These are phyloP conservation scores for Phocides pigmalion DNA, from an alignment of 1,140 invertebrate species.

Conservation along the genomic window DNA sequence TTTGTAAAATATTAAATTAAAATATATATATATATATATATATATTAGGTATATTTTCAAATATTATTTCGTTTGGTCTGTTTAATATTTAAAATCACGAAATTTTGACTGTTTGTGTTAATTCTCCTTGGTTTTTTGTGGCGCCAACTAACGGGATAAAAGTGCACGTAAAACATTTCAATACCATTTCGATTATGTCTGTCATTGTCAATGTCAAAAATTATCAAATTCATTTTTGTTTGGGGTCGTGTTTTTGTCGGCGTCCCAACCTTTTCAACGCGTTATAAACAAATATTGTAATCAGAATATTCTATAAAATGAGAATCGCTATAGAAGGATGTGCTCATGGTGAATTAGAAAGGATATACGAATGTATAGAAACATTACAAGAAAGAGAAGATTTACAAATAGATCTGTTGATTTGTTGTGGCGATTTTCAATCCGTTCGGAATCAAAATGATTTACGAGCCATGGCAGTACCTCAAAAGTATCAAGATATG, in stretches of 20 bases:
- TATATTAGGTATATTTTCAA: too few species aligned
- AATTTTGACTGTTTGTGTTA: too few species aligned
- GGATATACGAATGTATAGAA: conserved; percentile 94
- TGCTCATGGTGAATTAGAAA: conserved; percentile 98
- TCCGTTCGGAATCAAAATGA: conserved; percentile 91
- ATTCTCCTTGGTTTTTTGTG: too few species aligned
- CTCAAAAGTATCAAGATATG: conserved; percentile 95
- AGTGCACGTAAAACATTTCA: too few species aligned
- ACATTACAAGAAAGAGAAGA: conserved; percentile 88
- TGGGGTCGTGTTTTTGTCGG: neutral
- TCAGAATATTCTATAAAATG: conserved; percentile 85
- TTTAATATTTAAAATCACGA: too few species aligned
- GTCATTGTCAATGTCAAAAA: too few species aligned
- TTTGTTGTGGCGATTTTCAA: conserved; percentile 99
- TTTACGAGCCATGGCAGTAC: conserved; percentile 96
- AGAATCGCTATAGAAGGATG: conserved; percentile 98
- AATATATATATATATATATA: too few species aligned
- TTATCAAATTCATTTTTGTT: too few species aligned
- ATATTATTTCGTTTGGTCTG: too few species aligned
- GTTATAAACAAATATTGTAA: neutral
- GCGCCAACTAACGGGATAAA: too few species aligned
- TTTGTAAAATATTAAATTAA: too few species aligned
- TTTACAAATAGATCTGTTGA: conserved; percentile 93
- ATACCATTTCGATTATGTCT: too few species aligned
- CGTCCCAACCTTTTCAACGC: neutral